Base-by-base conservation (phyloP, 1,140 invertebrate genomes). In the Formica selysi region DNA sequence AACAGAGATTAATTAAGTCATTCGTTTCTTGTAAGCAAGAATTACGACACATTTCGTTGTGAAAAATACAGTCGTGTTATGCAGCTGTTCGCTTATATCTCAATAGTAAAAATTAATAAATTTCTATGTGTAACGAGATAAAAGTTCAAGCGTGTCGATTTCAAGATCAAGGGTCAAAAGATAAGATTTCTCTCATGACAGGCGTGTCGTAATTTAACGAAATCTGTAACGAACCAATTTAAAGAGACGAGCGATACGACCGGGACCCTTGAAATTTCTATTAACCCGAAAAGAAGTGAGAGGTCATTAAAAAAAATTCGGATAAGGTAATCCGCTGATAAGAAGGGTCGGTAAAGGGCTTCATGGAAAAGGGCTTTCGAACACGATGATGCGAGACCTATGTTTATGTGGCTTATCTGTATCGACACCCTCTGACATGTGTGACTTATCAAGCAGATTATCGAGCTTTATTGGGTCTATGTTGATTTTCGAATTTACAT, bases 361-460 rank as follows among this genome's bases (percentile, higher is more conserved):
- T 38, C 51, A 26, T 13, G 64, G 57, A 29, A 48, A 86, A 61
- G 29, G 44, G 71, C 54, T 61, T 57, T 74, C 16, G 79, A 59
- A 70, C 22, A 38, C 61, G 62, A 64, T 29, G 80, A 73, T 38
- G 44, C 68, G 65, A 83, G n/a, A 26, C 5, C 48, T 57, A 65
- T 78, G 84, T 80, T 86, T 86, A 79, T 86, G 88, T 88, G 86
- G 87, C 76, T 90, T 83, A 90, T 90, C 86, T 86, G 51, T 74
- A 80, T 68, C 81, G 73, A 44, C 74, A 76, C 76, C 61, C 79
- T 87, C 74, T 11, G 57, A 76, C 64, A 65, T 64, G 80, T 67
- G 87, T 78, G 90, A 92, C 76, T 89, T 89, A 92, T 92, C 91
- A 64, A 19, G 36, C 68, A 88, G 90, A 92, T 92, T 91, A 90